Base-by-base conservation (phyloP, 2,888 invertebrate genomes). In the Baronia brevicornis region DNA sequence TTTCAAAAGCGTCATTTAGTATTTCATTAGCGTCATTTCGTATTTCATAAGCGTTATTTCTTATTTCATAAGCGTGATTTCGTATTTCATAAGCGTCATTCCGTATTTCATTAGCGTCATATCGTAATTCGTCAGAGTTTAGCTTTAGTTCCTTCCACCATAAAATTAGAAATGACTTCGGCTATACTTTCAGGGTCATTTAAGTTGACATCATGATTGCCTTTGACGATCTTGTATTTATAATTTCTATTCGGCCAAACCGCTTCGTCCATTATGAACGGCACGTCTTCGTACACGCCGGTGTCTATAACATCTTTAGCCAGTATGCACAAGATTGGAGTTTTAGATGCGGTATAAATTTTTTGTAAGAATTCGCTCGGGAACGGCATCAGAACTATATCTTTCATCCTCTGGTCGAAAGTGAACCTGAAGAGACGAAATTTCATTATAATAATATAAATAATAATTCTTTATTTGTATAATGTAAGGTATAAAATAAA, bases 181-280 rank as follows among this genome's bases (percentile, higher is more conserved):
- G 85, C 86, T 38, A 90, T 77, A 3, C 51, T 46, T 31, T 82
- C 84, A 0, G 89, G 88, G 28, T 78, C 45, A 23, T 84, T 78
- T 8, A 86, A 75, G 50, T 90, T 89, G 0, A 88, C 70, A 44
- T 90, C 88, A 36, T 90, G 90, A 27, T 78, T 72, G 0, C 89
- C 89, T 0, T 73, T 58, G 0, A 89, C 79, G 2, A 69, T 43
- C 39, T 53, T 58, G 3, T 46, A 54, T 3, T 18, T 58, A 11
- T 72, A 77, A 35, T 70, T 69, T 0, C 44, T 44, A 12, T 68
- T 43, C 1, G 60, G 61, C 74, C 77, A 77, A 0, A 46, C 49
- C 0, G 28, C 38, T 5, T 58, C 55, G 21, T 77, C 60, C 23
- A 36, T 49, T 0, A 65, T 15, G 11, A 74, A 75, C 0, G 62